A percentile compares a stretch with the other conserved stretches of the same genome.
Conservation (phyloP, 2,113 vertebrate genomes). For the Hippoglossus stenolepis region DNA sequence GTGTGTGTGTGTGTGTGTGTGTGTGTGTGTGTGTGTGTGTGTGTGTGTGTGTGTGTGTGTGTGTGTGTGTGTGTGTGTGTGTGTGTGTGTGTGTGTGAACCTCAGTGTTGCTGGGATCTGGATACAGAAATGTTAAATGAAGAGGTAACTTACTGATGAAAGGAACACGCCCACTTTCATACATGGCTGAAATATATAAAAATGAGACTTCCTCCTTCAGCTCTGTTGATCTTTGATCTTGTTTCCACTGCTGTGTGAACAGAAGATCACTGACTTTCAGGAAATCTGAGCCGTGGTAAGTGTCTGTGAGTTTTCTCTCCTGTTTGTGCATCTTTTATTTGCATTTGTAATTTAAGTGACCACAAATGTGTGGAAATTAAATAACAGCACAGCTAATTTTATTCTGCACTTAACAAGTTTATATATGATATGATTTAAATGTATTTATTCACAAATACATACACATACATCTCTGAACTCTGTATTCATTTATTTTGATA, state of each 20-base stretch:
- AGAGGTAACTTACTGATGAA: background rate
- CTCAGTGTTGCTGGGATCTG: too few species aligned
- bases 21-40: too few species aligned
- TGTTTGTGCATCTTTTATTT: background rate
- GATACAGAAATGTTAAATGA: background rate
- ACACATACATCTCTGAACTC: too few species aligned
- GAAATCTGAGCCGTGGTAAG: background rate
- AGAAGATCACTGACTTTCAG: background rate
- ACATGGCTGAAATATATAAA: background rate
- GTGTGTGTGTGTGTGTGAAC: too few species aligned
- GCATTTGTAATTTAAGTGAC: background rate
- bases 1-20: too few species aligned
- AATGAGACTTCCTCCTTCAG: background rate
- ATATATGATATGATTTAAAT: too few species aligned
- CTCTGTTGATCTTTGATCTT: background rate
- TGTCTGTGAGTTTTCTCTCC: background rate
- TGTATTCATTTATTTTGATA: too few species aligned
- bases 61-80: too few species aligned
- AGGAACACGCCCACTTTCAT: background rate
- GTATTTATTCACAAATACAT: too few species aligned
- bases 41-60: too few species aligned
- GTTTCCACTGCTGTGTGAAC: background rate
- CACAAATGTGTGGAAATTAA: background rate
- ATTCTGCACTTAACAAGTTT: too few species aligned
- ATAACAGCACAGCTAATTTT: too few species aligned